These are phyloP conservation scores for Nanger granti DNA, from an alignment of 2,113 vertebrate genomes.

Conservation along the genomic window DNA sequence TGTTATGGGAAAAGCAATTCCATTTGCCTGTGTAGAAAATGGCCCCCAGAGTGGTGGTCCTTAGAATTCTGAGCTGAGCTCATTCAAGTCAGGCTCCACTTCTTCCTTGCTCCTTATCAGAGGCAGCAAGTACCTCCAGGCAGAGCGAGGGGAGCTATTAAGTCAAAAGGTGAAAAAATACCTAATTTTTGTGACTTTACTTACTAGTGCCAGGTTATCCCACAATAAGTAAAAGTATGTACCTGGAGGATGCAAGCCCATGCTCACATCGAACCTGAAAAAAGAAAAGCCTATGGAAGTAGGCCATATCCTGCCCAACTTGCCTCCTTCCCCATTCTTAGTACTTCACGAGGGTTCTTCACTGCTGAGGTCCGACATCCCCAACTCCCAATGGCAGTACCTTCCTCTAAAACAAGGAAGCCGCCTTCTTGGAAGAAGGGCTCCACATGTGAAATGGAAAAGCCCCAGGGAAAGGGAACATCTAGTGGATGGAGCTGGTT, in stretches of 20 bases:
- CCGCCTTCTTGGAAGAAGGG: conserved; percentile 46
- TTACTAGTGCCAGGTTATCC: conserved; percentile 8
- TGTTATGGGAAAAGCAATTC: conserved; percentile 30
- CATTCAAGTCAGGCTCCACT: conserved; percentile 4
- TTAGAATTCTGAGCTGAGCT: conserved; percentile 31
- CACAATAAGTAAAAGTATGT: conserved; percentile 14
- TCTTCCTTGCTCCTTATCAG: conserved; percentile 2
- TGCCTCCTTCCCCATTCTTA: conserved; percentile 22
- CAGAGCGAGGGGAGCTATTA: neutral
- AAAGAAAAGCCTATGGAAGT: conserved; percentile 37
- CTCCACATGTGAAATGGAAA: conserved; percentile 25
- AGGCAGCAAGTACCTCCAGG: conserved; percentile 36
- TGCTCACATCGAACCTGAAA: conserved; percentile 38
- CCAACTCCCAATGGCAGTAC: conserved; percentile 44
- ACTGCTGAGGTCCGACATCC: conserved; percentile 18
- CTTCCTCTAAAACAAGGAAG: conserved; percentile 86
- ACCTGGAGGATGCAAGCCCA: conserved; percentile 43
- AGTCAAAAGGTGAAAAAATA: conserved; percentile 33
- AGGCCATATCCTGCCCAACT: conserved; percentile 11
- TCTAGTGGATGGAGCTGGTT: conserved; percentile 35
- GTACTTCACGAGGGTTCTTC: neutral
- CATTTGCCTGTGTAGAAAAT: conserved; percentile 1
- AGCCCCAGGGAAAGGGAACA: conserved; percentile 31
- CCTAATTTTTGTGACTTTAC: conserved; percentile 11
- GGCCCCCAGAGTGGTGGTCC: conserved; percentile 28